These are phyloP conservation scores for Lasius fuliginosus DNA, from an alignment of 2,888 invertebrate genomes.

Conservation along the genomic window DNA sequence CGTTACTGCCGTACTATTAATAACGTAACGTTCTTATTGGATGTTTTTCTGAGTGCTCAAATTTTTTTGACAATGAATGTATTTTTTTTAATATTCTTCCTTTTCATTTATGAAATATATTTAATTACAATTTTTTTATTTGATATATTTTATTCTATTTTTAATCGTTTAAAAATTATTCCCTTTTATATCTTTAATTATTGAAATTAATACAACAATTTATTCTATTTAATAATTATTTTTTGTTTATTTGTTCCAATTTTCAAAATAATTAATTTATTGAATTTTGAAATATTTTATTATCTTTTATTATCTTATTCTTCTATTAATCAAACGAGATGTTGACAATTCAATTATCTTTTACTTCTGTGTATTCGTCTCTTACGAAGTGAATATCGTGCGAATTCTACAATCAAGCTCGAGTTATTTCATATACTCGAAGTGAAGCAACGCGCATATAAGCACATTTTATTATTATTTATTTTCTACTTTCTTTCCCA, in stretches of 20 bases:
- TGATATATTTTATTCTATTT: too few species aligned
- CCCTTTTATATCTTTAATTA: neutral
- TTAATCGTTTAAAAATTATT: neutral
- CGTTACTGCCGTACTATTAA: too few species aligned
- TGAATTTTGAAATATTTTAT: neutral
- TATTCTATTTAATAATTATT: neutral
- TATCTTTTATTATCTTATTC: neutral
- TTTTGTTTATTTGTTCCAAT: neutral
- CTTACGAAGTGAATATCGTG: neutral
- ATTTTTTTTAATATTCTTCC: neutral
- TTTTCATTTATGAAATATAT: neutral
- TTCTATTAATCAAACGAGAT: neutral
- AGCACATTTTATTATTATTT: neutral
- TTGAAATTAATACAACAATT: neutral
- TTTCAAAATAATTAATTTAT: neutral
- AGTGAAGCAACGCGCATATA: neutral
- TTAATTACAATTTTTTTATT: neutral
- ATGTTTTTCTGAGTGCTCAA: too few species aligned
- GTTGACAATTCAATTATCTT: neutral
- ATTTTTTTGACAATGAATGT: too few species aligned
- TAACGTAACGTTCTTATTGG: too few species aligned
- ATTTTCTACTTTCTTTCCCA: neutral
- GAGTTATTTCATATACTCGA: conserved; percentile 3
- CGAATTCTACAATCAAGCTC: conserved; percentile 1
- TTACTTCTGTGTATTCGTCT: neutral